Evolutionary conservation across 1,140 invertebrate species (phyloP).

Genomic region (Dryas iulia): DNA sequence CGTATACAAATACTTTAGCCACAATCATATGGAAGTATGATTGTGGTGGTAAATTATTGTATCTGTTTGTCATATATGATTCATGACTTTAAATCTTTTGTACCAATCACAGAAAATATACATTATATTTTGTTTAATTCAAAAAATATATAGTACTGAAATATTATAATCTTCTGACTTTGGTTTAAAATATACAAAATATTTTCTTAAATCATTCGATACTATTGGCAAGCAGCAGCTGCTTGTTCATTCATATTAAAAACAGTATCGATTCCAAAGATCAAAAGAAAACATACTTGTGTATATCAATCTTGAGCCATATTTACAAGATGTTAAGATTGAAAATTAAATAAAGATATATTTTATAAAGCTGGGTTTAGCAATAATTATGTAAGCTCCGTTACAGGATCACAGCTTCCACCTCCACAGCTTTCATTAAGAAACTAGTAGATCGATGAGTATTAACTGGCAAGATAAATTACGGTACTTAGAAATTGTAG

Average conservation of each 20-base stretch:
- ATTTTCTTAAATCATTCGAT: neutral
- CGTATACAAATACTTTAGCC: too few relatives aligned
- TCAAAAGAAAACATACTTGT: neutral
- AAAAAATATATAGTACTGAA: too few relatives aligned
- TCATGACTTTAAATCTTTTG: too few relatives aligned
- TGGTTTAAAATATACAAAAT: neutral
- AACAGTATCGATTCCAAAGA: neutral
- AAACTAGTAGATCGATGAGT: constrained; percentile 9
- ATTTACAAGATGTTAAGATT: neutral
- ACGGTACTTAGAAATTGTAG: constrained; percentile 10
- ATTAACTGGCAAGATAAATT: constrained; percentile 10
- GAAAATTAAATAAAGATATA: neutral
- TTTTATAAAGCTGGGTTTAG: constrained; percentile 4
- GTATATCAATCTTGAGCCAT: neutral
- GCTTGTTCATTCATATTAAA: constrained; percentile 2
- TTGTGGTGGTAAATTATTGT: too few relatives aligned
- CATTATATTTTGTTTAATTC: too few relatives aligned
- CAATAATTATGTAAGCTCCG: constrained; percentile 15
- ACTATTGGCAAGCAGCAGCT: constrained; percentile 1
- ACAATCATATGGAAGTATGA: constrained; percentile 9
- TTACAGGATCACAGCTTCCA: constrained; percentile 13
- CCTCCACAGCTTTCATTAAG: constrained; percentile 15
- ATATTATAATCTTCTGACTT: too few relatives aligned
- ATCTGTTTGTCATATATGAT: too few relatives aligned
- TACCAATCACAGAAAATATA: too few relatives aligned